Evolutionary conservation across 92 coral and sea anemone genomes (phyloP).

Genomic region (Hydrozoanthus gracilis): DNA sequence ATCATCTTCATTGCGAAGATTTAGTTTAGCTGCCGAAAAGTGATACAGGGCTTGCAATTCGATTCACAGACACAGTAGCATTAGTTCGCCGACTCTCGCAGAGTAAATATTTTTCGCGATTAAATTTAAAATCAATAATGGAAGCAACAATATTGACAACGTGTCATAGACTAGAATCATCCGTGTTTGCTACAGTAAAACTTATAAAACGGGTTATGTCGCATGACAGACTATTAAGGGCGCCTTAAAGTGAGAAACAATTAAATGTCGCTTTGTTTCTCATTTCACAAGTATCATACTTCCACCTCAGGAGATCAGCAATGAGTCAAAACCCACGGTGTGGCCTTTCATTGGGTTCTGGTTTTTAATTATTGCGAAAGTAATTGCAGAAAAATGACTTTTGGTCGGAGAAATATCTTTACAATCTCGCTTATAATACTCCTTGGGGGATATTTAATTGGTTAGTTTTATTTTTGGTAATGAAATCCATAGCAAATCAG

Average conservation of each 20-base stretch:
- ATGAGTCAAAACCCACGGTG: conserved; percentile 24
- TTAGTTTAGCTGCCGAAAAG: conserved; percentile 6
- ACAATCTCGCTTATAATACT: conserved; percentile 41
- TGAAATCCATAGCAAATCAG: conserved; percentile 49
- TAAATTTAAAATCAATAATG: neutral
- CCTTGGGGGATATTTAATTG: conserved; percentile 32
- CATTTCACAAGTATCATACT: conserved; percentile 31
- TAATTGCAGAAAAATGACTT: conserved; percentile 42
- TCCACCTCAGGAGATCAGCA: conserved; percentile 11
- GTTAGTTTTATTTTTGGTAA: conserved; percentile 47
- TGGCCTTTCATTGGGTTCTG: conserved; percentile 27
- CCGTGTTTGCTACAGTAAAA: conserved; percentile 17
- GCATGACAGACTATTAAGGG: conserved; percentile 34
- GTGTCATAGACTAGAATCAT: neutral
- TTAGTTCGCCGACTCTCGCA: neutral
- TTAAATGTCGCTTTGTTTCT: conserved; percentile 47
- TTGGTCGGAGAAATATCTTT: conserved; percentile 31
- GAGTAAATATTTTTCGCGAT: neutral
- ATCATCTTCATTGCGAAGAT: conserved; percentile 1
- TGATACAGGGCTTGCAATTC: neutral
- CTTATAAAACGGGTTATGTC: conserved; percentile 34
- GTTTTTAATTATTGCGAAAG: conserved; percentile 36
- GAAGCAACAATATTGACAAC: neutral
- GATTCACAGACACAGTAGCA: too few relatives aligned
- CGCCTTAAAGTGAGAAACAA: conserved; percentile 44